Evolutionary conservation across 2,888 invertebrate species (phyloP).

Genomic region (Eupeodes latifasciatus): DNA sequence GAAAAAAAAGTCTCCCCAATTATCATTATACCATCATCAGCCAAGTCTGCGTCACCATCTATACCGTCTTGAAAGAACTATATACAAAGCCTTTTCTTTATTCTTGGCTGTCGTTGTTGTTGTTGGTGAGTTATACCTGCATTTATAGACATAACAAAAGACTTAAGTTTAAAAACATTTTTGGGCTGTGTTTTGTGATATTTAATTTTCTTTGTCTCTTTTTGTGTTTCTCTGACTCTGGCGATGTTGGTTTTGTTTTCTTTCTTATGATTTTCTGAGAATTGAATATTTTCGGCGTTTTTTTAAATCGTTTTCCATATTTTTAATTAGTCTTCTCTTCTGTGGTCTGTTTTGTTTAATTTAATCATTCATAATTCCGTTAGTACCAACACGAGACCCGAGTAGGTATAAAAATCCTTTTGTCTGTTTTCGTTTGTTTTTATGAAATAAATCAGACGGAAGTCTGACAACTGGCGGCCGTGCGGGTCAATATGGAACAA

Average conservation of each 20-base stretch:
- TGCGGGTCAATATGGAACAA: constrained; percentile 58
- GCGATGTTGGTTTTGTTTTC: not conserved
- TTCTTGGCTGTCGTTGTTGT: not conserved
- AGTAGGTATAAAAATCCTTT: constrained; percentile 41
- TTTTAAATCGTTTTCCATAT: constrained; percentile 28
- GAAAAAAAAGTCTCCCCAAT: constrained; percentile 18
- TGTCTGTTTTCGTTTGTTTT: not conserved
- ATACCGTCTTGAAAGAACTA: not conserved
- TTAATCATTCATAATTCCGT: constrained; percentile 43
- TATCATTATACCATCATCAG: constrained; percentile 1
- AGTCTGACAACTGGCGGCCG: constrained; percentile 34
- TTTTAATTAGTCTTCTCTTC: constrained; percentile 44
- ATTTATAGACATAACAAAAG: constrained; percentile 29
- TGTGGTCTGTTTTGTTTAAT: not conserved
- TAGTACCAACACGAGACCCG: not conserved
- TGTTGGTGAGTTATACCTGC: not conserved
- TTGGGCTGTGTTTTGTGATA: constrained; percentile 11
- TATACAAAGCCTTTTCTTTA: not conserved
- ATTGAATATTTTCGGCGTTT: not conserved
- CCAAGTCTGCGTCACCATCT: not conserved
- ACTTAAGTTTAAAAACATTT: constrained; percentile 19
- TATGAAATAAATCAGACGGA: constrained; percentile 63
- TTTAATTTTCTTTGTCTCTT: constrained; percentile 34
- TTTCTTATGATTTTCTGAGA: constrained; percentile 40
- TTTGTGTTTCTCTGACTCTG: constrained; percentile 11